Percentiles rank a stretch among this genome's conserved stretches.
Evolutionary conservation across 2,113 vertebrate genomes (phyloP).

Genomic region (Eulacestoma nigropectus): DNA sequence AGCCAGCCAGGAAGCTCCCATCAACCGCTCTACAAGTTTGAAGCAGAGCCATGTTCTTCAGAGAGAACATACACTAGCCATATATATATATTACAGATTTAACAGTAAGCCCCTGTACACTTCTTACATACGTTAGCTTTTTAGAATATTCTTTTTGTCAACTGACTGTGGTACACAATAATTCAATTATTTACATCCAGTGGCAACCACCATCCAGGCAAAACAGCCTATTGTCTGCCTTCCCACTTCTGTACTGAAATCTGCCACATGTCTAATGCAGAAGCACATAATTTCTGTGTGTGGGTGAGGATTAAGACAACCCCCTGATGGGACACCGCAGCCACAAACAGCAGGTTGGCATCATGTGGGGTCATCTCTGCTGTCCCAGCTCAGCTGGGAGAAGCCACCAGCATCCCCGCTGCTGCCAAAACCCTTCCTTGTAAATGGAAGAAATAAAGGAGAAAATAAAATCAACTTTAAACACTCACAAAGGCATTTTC

Average conservation of each 20-base stretch:
- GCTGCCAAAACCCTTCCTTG: constrained; percentile 14
- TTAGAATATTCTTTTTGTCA: neutral
- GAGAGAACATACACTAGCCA: neutral
- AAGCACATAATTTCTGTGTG: neutral
- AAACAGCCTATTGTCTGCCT: neutral
- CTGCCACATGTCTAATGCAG: neutral
- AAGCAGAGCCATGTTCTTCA: neutral
- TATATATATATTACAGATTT: neutral
- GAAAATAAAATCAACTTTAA: neutral
- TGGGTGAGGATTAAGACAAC: constrained; percentile 40
- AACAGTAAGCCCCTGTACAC: neutral
- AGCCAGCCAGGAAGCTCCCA: neutral
- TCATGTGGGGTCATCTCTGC: constrained; percentile 57
- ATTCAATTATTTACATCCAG: neutral
- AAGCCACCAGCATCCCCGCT: constrained; percentile 51
- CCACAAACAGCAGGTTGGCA: constrained; percentile 69
- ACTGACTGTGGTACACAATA: neutral
- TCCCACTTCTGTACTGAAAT: neutral
- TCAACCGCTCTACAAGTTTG: neutral
- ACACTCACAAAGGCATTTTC: neutral
- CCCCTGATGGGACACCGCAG: constrained; percentile 63
- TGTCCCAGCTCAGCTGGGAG: constrained; percentile 66
- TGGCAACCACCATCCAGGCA: neutral
- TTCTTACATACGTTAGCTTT: neutral
- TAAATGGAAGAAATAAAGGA: neutral